A percentile compares a stretch with the other conserved stretches of the same genome.
phyloP scores from a whole-genome alignment of 2,113 vertebrate genomes.

The Oenanthe melanoleuca region DNA sequence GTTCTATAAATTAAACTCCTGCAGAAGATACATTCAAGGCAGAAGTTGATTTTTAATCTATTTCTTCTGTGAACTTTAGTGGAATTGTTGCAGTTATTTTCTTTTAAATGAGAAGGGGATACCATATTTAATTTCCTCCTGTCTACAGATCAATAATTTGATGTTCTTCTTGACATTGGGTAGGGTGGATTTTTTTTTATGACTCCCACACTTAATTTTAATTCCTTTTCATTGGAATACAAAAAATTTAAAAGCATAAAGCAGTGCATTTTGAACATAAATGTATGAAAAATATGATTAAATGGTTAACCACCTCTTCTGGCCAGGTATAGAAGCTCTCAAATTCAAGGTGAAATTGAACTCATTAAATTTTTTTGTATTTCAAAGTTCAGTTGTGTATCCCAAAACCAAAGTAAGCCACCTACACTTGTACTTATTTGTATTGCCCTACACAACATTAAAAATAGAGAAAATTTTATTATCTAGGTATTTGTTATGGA shows the following conservation, averaged over 20 bases:
- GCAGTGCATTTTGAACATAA: not conserved
- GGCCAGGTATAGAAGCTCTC: not conserved
- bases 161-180: slow-evolving; percentile 37
- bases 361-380: slow-evolving; percentile 23
- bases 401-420: slow-evolving; percentile 30
- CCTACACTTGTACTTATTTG: slow-evolving; percentile 49
- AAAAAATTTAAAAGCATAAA: slow-evolving; percentile 19
- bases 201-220: slow-evolving; percentile 38
- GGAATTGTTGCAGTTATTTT: not conserved
- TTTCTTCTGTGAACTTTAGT: slow-evolving; percentile 5
- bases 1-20: not conserved
- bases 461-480: slow-evolving; percentile 8
- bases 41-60: not conserved
- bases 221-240: slow-evolving; percentile 23
- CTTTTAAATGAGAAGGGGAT: slow-evolving; percentile 45
- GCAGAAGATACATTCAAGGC: not conserved
- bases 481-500: not conserved
- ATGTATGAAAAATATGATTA: not conserved
- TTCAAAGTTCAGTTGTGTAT: slow-evolving; percentile 29
- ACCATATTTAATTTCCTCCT: slow-evolving; percentile 60
- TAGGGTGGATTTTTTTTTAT: not conserved
- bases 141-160: slow-evolving; percentile 56
- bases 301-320: not conserved
- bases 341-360: slow-evolving; percentile 44
- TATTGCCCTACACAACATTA: not conserved